phyloP scores from a whole-genome alignment of 64 coral and sea anemone species.

The Stichodactyla helianthus region DNA sequence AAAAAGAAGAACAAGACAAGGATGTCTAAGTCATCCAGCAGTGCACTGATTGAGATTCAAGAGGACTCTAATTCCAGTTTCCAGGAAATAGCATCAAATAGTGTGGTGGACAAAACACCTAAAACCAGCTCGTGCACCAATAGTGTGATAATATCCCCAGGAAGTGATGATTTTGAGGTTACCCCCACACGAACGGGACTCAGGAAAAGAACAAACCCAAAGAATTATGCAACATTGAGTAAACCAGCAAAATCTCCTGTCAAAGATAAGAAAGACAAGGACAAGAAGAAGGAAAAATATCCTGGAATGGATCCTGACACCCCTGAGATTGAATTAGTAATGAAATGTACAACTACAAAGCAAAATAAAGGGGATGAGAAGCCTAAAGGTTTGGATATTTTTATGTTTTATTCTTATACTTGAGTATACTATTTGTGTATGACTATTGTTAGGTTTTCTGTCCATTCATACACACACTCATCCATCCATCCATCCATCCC shows the following conservation, averaged over 20 bases:
- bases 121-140: background rate
- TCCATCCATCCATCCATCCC: too few relatives aligned
- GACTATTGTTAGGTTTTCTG: too few relatives aligned
- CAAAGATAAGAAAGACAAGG: background rate
- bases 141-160: background rate
- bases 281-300: background rate
- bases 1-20: conserved; percentile 18
- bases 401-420: background rate
- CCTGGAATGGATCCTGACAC: background rate
- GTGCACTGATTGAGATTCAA: background rate
- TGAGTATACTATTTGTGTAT: too few relatives aligned
- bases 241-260: background rate
- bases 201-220: conserved; percentile 5
- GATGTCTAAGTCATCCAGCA: too few relatives aligned
- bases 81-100: background rate
- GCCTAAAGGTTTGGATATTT: background rate
- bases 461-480: too few relatives aligned
- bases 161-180: conserved; percentile 24
- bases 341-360: background rate
- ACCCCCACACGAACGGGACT: conserved; percentile 3
- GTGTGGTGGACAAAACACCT: background rate
- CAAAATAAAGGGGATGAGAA: background rate
- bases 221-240: background rate
- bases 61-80: background rate
- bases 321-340: background rate